Base-by-base conservation (phyloP, 1,140 invertebrate genomes). In the Drosophila navojoa region DNA sequence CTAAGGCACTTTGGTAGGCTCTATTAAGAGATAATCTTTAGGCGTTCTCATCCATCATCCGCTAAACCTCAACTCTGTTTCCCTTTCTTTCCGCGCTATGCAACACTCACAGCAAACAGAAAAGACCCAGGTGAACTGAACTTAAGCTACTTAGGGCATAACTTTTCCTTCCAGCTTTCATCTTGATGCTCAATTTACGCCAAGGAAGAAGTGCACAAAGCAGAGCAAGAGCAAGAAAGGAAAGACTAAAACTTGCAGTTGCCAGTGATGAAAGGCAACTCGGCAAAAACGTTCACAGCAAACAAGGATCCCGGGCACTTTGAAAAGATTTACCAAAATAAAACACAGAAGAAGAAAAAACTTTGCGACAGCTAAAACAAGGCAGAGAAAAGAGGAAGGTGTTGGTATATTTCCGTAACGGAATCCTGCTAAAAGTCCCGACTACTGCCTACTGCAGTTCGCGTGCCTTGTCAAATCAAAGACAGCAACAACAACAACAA, bases 401-500 rank as follows among this genome's bases (percentile, higher is more conserved):
- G 38, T 71, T 63, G 60, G 38, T n/a, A 22, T 22, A 45, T 45
- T 16, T 45, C 42, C 42, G n/a, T 16, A 44, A 19, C n/a, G 15
- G 4, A 45, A 16, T 45, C 42, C 42, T 16, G 35, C 35, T 7
- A 3, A 38, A 7, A 38, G 35, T 38, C 35, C 35, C 10, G 11
- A 4, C 35, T 38, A 4, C 35, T 38, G 42, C 42, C n/a, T 15
- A 15, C 7, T 45, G 60, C 68, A 73, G 62, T 62, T 85, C 60
- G 78, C 81, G 82, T 86, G 81, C 79, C 45, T 44, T 55, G 71
- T 42, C 52, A 85, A 85, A 87, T 87, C 81, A 85, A 76, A 87
- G 82, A 60, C 57, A 68, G 60, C 32, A 38, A 61, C 32, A 42
- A 19, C 19, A 19, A 2, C 19, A 19, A 64, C 15, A 13, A 27